Evolutionary conservation across 2,888 invertebrate genomes (phyloP), one percentile per base, ranked within the genome.

Genomic region (Epirrhoe alternata): DNA sequence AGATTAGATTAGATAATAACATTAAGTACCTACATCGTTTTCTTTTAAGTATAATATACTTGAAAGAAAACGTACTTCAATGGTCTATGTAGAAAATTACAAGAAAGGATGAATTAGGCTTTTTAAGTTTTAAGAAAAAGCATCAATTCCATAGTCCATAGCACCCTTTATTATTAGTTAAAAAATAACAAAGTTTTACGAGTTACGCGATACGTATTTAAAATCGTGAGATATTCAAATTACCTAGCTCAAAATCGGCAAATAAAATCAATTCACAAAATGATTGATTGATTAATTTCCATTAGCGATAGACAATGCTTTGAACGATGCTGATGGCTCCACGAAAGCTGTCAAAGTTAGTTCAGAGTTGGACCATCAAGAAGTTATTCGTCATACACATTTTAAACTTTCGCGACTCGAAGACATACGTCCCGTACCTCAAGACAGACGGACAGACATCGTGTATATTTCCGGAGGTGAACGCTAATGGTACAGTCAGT

Each of bases 291-390:
- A 79, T 81, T 78, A 77, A 78, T 75, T 75, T 73, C 75, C 79
- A 76, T 80, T 74, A 79, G 67, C 63, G 71, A 74, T 61, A 66
- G 64, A 73, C 70, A 74, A 75, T 73, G 73, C 73, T 71, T 71
- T 68, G 55, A 68, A 74, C 74, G 76, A 24, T 24, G 38, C 38
- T 12, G 74, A 16, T 75, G 74, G 74, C 74, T 75, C 72, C 66
- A 80, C 76, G 79, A 79, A 78, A 78, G 75, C 76, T 78, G 81
- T 79, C 80, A 77, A 81, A 82, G 61, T 82, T 81, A 76, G 71
- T 73, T 74, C 53, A 67, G 65, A 74, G 69, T 77, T 78, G 67
- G 71, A 71, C 64, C 72, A 63, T 70, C 68, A 71, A 73, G 69
- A 60, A 75, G 70, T 70, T 69, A 68, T 61, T 64, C 53, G 35